phyloP scores from a whole-genome alignment of 30 jellyfish, hydroid and myxozoan species.

The Aurelia sp. region DNA sequence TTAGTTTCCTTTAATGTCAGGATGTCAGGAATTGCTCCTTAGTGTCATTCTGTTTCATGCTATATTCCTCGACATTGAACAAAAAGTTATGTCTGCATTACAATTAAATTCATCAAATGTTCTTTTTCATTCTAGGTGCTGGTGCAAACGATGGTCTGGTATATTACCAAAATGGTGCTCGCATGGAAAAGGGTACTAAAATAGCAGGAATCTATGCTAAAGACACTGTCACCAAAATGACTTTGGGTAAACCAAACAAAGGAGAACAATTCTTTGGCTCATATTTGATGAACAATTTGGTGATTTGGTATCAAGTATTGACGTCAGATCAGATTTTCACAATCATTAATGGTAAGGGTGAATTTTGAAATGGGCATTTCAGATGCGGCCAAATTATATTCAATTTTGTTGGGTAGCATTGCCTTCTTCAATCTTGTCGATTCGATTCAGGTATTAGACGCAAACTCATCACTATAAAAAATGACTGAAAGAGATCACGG shows the following conservation, averaged over 20 bases:
- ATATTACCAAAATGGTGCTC: conserved; percentile 77
- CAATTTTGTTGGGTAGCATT: too few species aligned
- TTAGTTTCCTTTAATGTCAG: too few species aligned
- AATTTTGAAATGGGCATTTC: not conserved
- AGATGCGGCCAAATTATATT: too few species aligned
- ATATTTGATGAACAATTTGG: conserved; percentile 75
- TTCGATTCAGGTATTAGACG: too few species aligned
- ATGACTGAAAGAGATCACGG: too few species aligned
- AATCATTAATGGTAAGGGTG: conserved; percentile 28
- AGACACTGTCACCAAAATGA: conserved; percentile 74
- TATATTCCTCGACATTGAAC: too few species aligned
- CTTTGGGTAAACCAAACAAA: conserved; percentile 89
- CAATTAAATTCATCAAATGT: too few species aligned
- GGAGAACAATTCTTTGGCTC: conserved; percentile 92
- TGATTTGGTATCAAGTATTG: conserved; percentile 70
- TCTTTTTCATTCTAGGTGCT: not conserved
- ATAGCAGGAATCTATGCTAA: conserved; percentile 61
- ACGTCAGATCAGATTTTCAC: conserved; percentile 37
- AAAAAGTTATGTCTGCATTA: too few species aligned
- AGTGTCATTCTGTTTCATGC: too few species aligned
- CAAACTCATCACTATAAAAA: too few species aligned
- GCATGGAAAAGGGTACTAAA: conserved; percentile 67
- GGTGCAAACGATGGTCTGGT: conserved; percentile 68
- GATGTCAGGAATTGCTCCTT: too few species aligned
- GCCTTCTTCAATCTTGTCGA: too few species aligned